phyloP scores from a whole-genome alignment of 1,140 invertebrate genomes.

The Cyclina sinensis region DNA sequence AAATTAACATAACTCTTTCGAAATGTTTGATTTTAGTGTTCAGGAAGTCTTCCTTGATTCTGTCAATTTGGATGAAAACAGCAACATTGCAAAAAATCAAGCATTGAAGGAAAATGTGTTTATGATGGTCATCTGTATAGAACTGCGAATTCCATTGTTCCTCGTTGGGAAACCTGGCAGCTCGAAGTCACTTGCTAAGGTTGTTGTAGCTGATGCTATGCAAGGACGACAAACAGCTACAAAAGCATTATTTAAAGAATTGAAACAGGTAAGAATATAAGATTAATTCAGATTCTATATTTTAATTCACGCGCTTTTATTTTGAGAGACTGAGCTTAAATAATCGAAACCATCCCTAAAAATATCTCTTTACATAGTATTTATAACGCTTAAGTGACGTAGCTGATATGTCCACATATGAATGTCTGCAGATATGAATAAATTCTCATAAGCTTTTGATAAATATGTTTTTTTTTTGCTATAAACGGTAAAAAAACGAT shows the following conservation, averaged over 20 bases:
- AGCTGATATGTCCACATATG: too few species aligned
- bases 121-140: conserved; percentile 84
- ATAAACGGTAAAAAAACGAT: too few species aligned
- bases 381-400: too few species aligned
- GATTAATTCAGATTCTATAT: too few species aligned
- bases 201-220: conserved; percentile 84
- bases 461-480: too few species aligned
- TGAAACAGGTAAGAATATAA: conserved; percentile 54
- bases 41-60: conserved; percentile 82
- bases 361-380: too few species aligned
- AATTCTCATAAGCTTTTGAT: too few species aligned
- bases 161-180: conserved; percentile 84
- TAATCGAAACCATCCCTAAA: too few species aligned
- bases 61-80: conserved; percentile 78
- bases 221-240: conserved; percentile 78
- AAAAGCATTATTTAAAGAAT: conserved; percentile 50
- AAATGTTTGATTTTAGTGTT: conserved; percentile 71
- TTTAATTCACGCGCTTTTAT: too few species aligned
- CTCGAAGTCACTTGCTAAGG: conserved; percentile 84
- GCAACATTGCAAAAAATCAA: conserved; percentile 83
- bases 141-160: conserved; percentile 82
- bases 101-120: conserved; percentile 84
- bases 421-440: too few species aligned
- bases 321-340: too few species aligned
- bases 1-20: too few species aligned